Evolutionary conservation across 2,888 invertebrate genomes (phyloP), one percentile per base, ranked within the genome.

Genomic region (Ennomos quercinarius): DNA sequence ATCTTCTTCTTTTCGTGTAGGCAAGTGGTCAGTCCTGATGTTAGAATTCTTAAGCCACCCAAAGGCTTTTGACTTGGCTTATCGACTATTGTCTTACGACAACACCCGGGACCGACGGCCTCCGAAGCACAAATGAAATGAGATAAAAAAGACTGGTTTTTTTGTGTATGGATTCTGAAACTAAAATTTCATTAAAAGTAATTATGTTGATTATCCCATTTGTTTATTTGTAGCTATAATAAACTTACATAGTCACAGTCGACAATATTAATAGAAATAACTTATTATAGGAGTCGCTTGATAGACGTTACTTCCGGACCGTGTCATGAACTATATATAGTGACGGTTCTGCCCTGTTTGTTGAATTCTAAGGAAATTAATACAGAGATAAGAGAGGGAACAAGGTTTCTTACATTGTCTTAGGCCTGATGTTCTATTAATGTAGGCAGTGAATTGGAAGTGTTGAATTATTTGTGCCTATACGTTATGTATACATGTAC

Each of bases 321-420:
- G 61, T 61, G 67, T 80, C 77, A 79, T 64, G 61, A 66, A 78
- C 68, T 81, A 6, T 3, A 5, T 27, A 27, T 27, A 81, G 66
- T 77, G 72, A 76, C 71, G 66, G 60, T 67, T 48, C 61, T 54
- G 66, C 62, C 62, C 72, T 10, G 41, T 62, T 76, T 73, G 80
- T 77, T 80, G 76, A 78, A 75, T 80, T 74, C 70, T 74, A 82
- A 84, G 87, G 87, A 87, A 87, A 87, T 87, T 82, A 86, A 85
- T 71, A 71, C 64, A 54, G 68, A 72, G 86, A 87, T 85, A 86
- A 77, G 82, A 77, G 82, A 74, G 78, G 73, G 71, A 64, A 66
- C 69, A 68, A 62, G 67, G 76, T 73, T 73, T 66, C 69, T 64
- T 53, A 61, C 61, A 73, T 67, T 76, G 78, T 74, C 71, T 81